Base-by-base conservation (phyloP, 2,797 vertebrate genomes). In the Xenopus petersii region DNA sequence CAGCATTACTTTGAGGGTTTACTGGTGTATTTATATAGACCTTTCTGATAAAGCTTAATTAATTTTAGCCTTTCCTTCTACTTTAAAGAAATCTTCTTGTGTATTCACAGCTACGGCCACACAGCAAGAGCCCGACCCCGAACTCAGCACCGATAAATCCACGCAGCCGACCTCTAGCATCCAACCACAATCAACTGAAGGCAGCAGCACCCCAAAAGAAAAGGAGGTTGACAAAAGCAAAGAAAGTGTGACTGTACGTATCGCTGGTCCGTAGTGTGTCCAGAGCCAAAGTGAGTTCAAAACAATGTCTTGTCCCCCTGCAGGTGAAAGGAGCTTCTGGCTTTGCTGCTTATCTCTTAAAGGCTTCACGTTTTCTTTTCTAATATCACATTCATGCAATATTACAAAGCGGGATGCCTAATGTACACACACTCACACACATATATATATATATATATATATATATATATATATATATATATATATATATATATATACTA, bases 171-270 rank as follows among this genome's bases (percentile, higher is more conserved):
- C 91, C 75, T 89, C 95, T 5, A 88, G 88, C 0, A 71, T 89
- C 16, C 96, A 94, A 81, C 79, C 91, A 2, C 80, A 92, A 6
- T 84, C 94, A 4, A 61, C 92, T 0, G 94, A 88, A 80, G 77
- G 91, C 6, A 85, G 87, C 84, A 87, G 88, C 58, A 81, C 92
- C 85, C 89, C 93, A 13, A 88, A 92, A 77, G 95, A 96, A 82
- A 98, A 96, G 90, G 95, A 93, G 86, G 82, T 80, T 0, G 98
- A 99, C 83, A 98, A 98, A 85, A 93, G 86, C 91, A 97, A 96
- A 87, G 95, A 96, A 82, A 88, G 85, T 73, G 85, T 93, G 82
- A 91, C 92, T 26, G 93, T 97, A 80, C 95, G 95, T 84, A 85
- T 93, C 64, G 7, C 7, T 56, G 46, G 15, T 82, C 42, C 56